phyloP scores from a whole-genome alignment of 2,797 vertebrate genomes.

The Echiichthys vipera region DNA sequence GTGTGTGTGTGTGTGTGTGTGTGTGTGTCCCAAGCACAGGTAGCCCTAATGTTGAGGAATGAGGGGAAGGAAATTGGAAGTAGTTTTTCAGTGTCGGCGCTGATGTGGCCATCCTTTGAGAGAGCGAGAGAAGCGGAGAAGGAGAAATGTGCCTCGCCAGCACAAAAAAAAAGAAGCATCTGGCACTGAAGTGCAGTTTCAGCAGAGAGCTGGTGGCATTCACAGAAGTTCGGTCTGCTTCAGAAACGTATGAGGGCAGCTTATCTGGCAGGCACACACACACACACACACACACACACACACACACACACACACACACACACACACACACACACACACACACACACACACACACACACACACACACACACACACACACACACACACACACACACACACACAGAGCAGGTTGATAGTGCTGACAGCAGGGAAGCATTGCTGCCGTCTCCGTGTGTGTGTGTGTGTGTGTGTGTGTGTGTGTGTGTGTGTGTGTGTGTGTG shows the following conservation, averaged over 20 bases:
- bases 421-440: conserved; percentile 77
- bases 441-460: conserved; percentile 45
- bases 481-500: no score
- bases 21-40: conserved; percentile 32
- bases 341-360: conserved; percentile 29
- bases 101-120: conserved; percentile 78
- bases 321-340: conserved; percentile 27
- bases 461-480: no score
- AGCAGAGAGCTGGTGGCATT: conserved; percentile 82
- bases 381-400: conserved; percentile 28
- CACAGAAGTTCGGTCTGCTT: conserved; percentile 77
- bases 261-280: conserved; percentile 66
- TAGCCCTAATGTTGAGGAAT: conserved; percentile 44
- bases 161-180: conserved; percentile 66
- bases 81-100: conserved; percentile 69
- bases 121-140: conserved; percentile 50
- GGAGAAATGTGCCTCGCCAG: conserved; percentile 75
- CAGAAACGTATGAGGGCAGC: conserved; percentile 80
- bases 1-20: conserved; percentile 25
- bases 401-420: conserved; percentile 74
- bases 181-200: conserved; percentile 83
- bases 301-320: conserved; percentile 42
- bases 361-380: conserved; percentile 21
- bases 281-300: conserved; percentile 35
- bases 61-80: conserved; percentile 47